Conservation (phyloP, 1,140 invertebrate genomes). For the Drosophila varians region DNA sequence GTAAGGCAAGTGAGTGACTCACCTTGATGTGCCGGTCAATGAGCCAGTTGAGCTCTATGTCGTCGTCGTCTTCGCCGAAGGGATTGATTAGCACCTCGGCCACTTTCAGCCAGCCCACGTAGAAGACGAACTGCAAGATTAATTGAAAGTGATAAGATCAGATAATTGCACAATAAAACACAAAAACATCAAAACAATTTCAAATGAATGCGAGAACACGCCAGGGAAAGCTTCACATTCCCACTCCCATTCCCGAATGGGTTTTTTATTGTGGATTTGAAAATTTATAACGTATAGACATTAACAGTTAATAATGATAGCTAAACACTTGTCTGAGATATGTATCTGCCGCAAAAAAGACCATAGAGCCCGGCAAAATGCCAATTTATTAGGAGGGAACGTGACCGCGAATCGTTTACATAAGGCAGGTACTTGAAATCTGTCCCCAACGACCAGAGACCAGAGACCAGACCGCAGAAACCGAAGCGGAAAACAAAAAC, state of each 20-base stretch:
- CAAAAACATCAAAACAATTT: conserved; percentile 27
- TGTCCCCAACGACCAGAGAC: conserved; percentile 27
- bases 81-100: conserved; percentile 96
- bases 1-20: conserved; percentile 44
- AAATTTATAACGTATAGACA: conserved; percentile 13
- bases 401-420: conserved; percentile 73
- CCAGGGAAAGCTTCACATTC: conserved; percentile 30
- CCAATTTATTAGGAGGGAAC: conserved; percentile 38
- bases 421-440: conserved; percentile 74
- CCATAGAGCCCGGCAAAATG: conserved; percentile 8
- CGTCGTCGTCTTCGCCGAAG: conserved; percentile 97
- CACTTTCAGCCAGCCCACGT: conserved; percentile 98
- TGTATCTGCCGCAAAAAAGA: conserved; percentile 17
- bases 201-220: conserved; percentile 34
- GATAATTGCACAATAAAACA: conserved; percentile 30
- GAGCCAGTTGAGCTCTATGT: conserved; percentile 95
- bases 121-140: conserved; percentile 94
- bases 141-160: conserved; percentile 44
- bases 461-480: conserved; percentile 63
- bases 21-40: conserved; percentile 95
- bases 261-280: conserved; percentile 22
- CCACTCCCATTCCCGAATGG: conserved; percentile 35
- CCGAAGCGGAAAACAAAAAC: conserved; percentile 36
- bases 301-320: conserved; percentile 42
- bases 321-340: conserved; percentile 40